Conservation (phyloP, 2,888 invertebrate species). For the Belgica antarctica region DNA sequence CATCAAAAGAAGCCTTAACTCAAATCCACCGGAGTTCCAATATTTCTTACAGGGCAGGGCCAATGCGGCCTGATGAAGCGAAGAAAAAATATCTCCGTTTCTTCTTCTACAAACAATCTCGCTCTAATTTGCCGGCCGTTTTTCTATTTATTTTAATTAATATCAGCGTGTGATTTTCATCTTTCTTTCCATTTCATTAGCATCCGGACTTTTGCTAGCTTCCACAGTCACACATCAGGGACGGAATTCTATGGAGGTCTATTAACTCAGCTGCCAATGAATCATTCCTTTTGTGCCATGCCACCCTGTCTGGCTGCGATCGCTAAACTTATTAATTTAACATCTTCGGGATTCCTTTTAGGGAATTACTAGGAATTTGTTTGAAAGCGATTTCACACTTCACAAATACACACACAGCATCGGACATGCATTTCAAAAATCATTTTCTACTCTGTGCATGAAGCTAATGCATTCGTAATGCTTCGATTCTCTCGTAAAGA, state of each 20-base stretch:
- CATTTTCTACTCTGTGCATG: constrained; percentile 18
- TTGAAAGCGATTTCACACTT: constrained; percentile 42
- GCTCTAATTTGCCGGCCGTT: constrained; percentile 36
- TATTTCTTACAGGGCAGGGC: not conserved
- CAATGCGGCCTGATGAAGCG: constrained; percentile 13
- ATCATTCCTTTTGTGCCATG: constrained; percentile 31
- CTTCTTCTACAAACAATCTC: constrained; percentile 36
- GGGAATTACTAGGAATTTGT: constrained; percentile 1
- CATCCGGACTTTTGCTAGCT: constrained; percentile 32
- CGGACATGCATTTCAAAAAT: constrained; percentile 25
- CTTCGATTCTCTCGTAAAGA: constrained; percentile 30
- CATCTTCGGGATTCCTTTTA: constrained; percentile 17
- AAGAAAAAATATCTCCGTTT: not conserved
- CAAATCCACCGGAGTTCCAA: constrained; percentile 8
- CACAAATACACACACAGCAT: constrained; percentile 4
- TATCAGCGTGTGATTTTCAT: constrained; percentile 43
- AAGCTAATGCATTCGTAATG: constrained; percentile 38
- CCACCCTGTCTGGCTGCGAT: constrained; percentile 40
- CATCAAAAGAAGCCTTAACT: constrained; percentile 25
- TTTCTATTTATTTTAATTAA: constrained; percentile 34
- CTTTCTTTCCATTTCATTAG: constrained; percentile 36
- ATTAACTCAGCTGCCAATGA: constrained; percentile 42
- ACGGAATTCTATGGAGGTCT: constrained; percentile 14
- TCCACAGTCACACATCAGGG: constrained; percentile 14
- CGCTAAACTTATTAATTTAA: constrained; percentile 1